Evolutionary conservation across 2,888 invertebrate genomes (phyloP).

Genomic region (Palloptera scutellata): DNA sequence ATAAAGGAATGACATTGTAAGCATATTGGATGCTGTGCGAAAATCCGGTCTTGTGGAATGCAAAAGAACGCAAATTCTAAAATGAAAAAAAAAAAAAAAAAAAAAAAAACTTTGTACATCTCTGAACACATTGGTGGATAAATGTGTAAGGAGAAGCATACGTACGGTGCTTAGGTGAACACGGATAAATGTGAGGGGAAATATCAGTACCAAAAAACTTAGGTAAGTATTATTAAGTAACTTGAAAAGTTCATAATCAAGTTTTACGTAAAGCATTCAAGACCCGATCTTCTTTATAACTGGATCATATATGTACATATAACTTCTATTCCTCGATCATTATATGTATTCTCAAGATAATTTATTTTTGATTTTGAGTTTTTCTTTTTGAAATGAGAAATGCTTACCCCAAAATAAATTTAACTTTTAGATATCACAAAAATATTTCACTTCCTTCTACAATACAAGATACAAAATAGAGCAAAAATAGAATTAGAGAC

Average conservation of each 20-base stretch:
- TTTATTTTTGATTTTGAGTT: background rate
- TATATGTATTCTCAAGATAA: constrained; percentile 8
- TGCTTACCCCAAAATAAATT: constrained; percentile 30
- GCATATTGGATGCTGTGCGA: background rate
- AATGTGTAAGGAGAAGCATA: too few relatives aligned
- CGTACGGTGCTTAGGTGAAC: too few relatives aligned
- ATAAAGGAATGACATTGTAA: background rate
- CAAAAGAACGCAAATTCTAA: constrained; percentile 2
- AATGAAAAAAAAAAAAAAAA: background rate
- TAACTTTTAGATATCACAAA: constrained; percentile 30
- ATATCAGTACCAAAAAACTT: too few relatives aligned
- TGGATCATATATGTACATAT: too few relatives aligned
- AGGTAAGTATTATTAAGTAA: too few relatives aligned
- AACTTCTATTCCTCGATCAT: background rate
- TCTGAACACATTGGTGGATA: background rate
- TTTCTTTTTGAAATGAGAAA: constrained; percentile 17
- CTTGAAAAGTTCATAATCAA: too few relatives aligned
- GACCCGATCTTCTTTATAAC: too few relatives aligned
- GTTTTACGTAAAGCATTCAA: too few relatives aligned
- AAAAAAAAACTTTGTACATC: background rate
- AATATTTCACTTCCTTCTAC: constrained; percentile 41
- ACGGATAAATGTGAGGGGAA: too few relatives aligned
- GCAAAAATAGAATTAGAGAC: constrained; percentile 43
- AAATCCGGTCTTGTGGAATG: constrained; percentile 4
- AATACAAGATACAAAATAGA: constrained; percentile 37